Evolutionary conservation across 2,113 vertebrate genomes (phyloP).

Genomic region (Campylomormyrus tamandua): DNA sequence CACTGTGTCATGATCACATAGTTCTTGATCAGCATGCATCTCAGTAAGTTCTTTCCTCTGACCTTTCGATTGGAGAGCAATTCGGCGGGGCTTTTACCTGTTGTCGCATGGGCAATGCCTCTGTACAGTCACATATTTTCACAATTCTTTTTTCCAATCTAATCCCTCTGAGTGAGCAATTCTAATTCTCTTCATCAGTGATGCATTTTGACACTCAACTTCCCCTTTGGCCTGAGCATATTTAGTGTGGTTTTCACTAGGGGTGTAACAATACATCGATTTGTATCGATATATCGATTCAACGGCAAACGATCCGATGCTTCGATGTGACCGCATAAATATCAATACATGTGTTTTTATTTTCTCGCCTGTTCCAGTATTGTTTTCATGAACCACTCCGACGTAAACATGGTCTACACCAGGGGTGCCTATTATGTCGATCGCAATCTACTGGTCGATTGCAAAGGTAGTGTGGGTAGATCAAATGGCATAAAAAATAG

Average conservation of each 20-base stretch:
- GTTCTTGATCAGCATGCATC: not conserved
- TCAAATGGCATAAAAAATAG: too few relatives aligned
- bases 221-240: constrained; percentile 27
- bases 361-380: too few relatives aligned
- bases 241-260: constrained; percentile 19
- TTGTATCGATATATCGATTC: too few relatives aligned
- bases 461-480: too few relatives aligned
- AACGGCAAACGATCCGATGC: too few relatives aligned
- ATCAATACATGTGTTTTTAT: too few relatives aligned
- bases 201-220: constrained; percentile 27
- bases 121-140: constrained; percentile 5
- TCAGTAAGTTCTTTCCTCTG: constrained; percentile 12
- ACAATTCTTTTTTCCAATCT: constrained; percentile 6
- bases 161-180: constrained; percentile 23
- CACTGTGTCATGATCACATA: not conserved
- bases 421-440: too few relatives aligned
- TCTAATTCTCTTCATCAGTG: constrained; percentile 22
- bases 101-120: constrained; percentile 3
- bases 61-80: constrained; percentile 19
- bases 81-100: constrained; percentile 21
- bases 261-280: too few relatives aligned
- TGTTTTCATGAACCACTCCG: too few relatives aligned
- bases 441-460: too few relatives aligned
- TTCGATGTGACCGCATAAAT: too few relatives aligned
- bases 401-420: too few relatives aligned